Evolutionary conservation across 2,113 vertebrate species (phyloP).

Genomic region (Ondatra zibethicus): DNA sequence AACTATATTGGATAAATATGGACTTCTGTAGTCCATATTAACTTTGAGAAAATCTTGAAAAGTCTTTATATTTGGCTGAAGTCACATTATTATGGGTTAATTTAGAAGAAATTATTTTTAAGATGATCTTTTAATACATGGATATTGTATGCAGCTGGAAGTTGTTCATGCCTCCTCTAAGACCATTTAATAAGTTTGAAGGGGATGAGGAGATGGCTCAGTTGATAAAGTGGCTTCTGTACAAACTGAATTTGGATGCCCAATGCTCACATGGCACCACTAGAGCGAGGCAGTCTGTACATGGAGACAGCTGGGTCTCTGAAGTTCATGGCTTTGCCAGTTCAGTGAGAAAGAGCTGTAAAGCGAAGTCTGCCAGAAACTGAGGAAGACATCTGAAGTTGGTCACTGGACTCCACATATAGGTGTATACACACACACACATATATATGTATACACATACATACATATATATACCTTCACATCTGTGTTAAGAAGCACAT

Average conservation of each 20-base stretch:
- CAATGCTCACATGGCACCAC: no score
- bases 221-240: not conserved
- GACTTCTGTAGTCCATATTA: not conserved
- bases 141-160: not conserved
- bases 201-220: not conserved
- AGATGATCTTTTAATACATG: not conserved
- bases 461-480: not conserved
- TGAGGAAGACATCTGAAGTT: not conserved
- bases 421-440: no score
- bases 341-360: not conserved
- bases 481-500: not conserved
- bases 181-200: not conserved
- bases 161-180: not conserved
- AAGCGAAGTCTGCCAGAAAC: not conserved
- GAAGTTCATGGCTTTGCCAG: not conserved
- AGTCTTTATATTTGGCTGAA: not conserved
- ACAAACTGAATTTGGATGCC: not conserved
- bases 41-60: not conserved
- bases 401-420: not conserved
- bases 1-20: not conserved
- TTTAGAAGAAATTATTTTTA: conserved; percentile 1
- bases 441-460: rapidly evolving
- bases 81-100: not conserved
- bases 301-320: no score
- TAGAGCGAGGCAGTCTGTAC: no score